A percentile compares a stretch with the other conserved stretches of the same genome.
These are phyloP conservation scores for Tyto alba DNA, from an alignment of 2,113 vertebrate species.

Conservation along the genomic window DNA sequence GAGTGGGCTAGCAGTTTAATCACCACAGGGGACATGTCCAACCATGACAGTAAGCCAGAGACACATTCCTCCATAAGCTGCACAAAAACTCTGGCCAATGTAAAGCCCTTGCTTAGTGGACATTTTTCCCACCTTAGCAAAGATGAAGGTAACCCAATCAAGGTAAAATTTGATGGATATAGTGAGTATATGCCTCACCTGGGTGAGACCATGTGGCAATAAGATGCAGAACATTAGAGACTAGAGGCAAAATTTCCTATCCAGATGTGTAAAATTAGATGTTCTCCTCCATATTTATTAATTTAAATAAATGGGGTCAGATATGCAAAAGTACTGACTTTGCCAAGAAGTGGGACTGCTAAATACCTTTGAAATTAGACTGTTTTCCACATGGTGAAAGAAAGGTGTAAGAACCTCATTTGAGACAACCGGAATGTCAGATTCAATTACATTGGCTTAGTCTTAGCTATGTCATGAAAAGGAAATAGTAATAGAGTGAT, in stretches of 20 bases:
- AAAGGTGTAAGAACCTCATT: not conserved
- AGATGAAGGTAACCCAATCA: not conserved
- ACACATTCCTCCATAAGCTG: not conserved
- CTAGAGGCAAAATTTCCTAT: not conserved
- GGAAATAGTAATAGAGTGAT: not conserved
- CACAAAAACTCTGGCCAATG: accelerated
- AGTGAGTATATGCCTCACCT: not conserved
- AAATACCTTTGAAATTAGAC: not conserved
- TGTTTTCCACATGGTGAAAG: not conserved
- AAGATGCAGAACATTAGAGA: not conserved
- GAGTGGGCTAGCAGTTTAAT: not conserved
- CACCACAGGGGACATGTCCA: not conserved
- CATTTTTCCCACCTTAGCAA: not conserved
- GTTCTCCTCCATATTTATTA: not conserved
- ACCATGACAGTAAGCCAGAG: not conserved
- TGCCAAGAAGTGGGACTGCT: not conserved
- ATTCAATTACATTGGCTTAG: not conserved
- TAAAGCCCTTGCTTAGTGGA: not conserved
- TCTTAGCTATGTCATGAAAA: not conserved
- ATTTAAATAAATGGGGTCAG: not conserved
- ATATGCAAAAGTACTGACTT: not conserved
- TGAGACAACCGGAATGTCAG: not conserved
- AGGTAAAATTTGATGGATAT: not conserved
- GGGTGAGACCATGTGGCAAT: not conserved
- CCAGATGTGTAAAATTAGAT: not conserved